Conservation (phyloP, 35 echinoderm and acorn worm species). For the Heliocidaris tuberculata region DNA sequence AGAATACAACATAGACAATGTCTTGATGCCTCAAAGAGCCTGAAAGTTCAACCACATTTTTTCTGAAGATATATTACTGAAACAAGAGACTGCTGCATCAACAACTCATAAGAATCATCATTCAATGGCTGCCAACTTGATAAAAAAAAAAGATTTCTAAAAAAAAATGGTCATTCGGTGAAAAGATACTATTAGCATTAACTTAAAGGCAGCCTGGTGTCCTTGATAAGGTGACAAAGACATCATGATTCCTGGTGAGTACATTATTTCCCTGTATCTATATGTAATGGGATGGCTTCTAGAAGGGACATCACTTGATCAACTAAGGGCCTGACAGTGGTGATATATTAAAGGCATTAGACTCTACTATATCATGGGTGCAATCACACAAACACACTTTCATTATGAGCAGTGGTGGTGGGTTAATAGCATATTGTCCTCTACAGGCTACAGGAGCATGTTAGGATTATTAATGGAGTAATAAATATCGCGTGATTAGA, state of each 20-base stretch:
- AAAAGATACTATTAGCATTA: too few species aligned
- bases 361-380: neutral
- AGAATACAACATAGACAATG: neutral
- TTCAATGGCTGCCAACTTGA: neutral
- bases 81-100: neutral
- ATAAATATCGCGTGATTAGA: neutral
- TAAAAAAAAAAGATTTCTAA: neutral
- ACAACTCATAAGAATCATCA: neutral
- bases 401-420: neutral
- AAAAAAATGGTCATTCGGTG: neutral
- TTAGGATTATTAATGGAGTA: neutral
- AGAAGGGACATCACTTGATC: neutral
- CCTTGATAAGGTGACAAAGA: neutral
- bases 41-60: too few species aligned
- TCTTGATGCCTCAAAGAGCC: too few species aligned
- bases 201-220: neutral
- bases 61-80: neutral
- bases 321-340: neutral
- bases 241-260: neutral
- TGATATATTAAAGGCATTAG: neutral
- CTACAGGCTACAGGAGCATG: neutral
- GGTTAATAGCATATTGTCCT: neutral
- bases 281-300: neutral
- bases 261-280: neutral
- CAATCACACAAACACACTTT: neutral